phyloP scores from a whole-genome alignment of 2,113 vertebrate species.

The Amblyornis subalaris region DNA sequence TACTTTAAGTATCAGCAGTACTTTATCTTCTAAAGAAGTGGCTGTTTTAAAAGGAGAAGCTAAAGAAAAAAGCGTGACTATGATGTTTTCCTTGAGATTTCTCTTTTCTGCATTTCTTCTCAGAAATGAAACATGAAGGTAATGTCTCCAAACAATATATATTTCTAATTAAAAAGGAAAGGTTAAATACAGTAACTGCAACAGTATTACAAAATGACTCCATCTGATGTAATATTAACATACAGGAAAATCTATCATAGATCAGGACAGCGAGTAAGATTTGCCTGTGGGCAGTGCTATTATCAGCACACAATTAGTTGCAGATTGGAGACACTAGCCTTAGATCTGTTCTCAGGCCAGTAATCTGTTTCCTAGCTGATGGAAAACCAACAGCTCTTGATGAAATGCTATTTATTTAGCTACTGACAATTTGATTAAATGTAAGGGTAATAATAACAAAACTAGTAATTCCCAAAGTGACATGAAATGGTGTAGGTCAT shows the following conservation, averaged over 20 bases:
- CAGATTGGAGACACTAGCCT: conserved; percentile 18
- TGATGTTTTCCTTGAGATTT: not conserved
- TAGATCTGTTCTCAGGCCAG: not conserved
- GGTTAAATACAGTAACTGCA: not conserved
- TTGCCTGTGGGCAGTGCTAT: conserved; percentile 25
- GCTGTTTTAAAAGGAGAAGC: not conserved
- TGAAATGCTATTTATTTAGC: conserved; percentile 51
- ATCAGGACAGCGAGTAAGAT: conserved; percentile 20
- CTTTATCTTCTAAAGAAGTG: not conserved
- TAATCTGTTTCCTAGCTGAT: conserved; percentile 18
- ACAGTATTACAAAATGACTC: not conserved
- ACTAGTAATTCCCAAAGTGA: not conserved
- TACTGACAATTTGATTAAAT: conserved; percentile 35
- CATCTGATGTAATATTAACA: conserved; percentile 27
- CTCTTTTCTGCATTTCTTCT: not conserved
- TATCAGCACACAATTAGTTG: conserved; percentile 32
- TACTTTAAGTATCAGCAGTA: not conserved
- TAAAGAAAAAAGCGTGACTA: not conserved
- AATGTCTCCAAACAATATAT: not conserved
- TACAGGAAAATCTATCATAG: conserved; percentile 12
- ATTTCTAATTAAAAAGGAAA: not conserved
- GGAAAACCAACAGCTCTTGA: not conserved
- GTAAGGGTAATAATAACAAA: conserved; percentile 29
- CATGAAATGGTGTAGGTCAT: not conserved
- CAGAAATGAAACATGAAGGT: not conserved